phyloP scores from a whole-genome alignment of 2,888 invertebrate genomes.

The Exocentrus adspersus region DNA sequence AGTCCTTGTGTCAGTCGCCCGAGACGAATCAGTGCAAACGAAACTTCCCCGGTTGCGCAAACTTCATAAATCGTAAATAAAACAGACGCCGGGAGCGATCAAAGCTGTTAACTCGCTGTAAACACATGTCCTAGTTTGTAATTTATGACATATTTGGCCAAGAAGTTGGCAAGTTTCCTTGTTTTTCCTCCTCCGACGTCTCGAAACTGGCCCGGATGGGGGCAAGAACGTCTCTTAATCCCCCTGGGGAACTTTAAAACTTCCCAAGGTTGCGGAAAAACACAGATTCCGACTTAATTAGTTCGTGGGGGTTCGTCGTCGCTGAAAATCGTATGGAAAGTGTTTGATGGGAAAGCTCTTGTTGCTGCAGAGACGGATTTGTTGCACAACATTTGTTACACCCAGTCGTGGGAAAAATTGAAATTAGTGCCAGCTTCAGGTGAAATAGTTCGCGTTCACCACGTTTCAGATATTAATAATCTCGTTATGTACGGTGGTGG shows the following conservation, averaged over 20 bases:
- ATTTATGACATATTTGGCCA: slow-evolving; percentile 28
- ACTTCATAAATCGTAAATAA: slow-evolving; percentile 20
- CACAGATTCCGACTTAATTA: slow-evolving; percentile 7
- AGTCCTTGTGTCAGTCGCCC: no score
- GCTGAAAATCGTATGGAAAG: no score
- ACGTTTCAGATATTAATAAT: no score
- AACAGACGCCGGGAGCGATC: slow-evolving; percentile 20
- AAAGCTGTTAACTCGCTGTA: slow-evolving; percentile 29
- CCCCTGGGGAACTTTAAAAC: slow-evolving; percentile 17
- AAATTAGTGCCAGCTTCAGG: no score
- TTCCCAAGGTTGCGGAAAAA: slow-evolving; percentile 20
- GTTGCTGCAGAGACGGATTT: no score
- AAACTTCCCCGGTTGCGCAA: not conserved
- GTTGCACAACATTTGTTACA: no score
- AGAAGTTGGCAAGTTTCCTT: slow-evolving; percentile 21
- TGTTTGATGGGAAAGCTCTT: not conserved
- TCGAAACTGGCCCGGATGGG: not conserved
- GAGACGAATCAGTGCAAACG: not conserved
- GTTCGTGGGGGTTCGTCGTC: not conserved
- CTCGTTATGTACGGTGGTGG: no score
- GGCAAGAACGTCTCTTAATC: slow-evolving; percentile 24
- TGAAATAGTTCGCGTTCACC: no score
- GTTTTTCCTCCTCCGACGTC: slow-evolving; percentile 21
- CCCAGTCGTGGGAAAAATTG: no score
- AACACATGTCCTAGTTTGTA: slow-evolving; percentile 24